Conservation (phyloP, 2,888 invertebrate species). For the Xanthorhoe spadicearia region DNA sequence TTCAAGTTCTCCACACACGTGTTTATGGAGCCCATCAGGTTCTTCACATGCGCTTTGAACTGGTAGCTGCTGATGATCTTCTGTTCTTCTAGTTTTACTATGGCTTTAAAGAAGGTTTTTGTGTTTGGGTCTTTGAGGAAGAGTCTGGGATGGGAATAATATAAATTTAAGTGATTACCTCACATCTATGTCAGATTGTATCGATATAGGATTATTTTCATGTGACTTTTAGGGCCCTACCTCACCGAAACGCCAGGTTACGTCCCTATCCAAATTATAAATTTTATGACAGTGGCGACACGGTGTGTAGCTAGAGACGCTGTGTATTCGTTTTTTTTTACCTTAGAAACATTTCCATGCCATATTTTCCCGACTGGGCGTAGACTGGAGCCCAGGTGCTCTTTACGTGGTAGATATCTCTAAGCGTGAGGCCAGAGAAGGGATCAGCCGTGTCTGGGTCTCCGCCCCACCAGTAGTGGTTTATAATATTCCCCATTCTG, state of each 20-base stretch:
- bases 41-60: conserved; percentile 68
- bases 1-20: conserved; percentile 57
- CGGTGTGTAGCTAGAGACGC: no score
- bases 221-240: no score
- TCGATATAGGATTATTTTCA: no score
- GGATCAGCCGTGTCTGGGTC: conserved; percentile 55
- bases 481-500: conserved; percentile 50
- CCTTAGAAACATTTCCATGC: conserved; percentile 59
- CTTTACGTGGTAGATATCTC: conserved; percentile 57
- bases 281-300: no score
- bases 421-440: conserved; percentile 53
- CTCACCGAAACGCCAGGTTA: no score
- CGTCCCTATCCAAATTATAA: no score
- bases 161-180: no score
- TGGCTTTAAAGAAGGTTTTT: conserved; percentile 61
- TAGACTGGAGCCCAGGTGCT: conserved; percentile 55
- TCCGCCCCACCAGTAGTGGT: conserved; percentile 55
- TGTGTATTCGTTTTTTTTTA: conserved; percentile 26
- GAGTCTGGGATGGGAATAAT: conserved; percentile 43
- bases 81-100: conserved; percentile 55
- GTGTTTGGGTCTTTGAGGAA: conserved; percentile 62
- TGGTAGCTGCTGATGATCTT: conserved; percentile 52
- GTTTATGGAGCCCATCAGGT: conserved; percentile 63
- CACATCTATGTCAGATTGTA: no score
- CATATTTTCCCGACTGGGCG: conserved; percentile 50